A percentile compares a stretch with the other conserved stretches of the same genome.
phyloP scores from a whole-genome alignment of 2,113 vertebrate species.

The Cebus imitator region DNA sequence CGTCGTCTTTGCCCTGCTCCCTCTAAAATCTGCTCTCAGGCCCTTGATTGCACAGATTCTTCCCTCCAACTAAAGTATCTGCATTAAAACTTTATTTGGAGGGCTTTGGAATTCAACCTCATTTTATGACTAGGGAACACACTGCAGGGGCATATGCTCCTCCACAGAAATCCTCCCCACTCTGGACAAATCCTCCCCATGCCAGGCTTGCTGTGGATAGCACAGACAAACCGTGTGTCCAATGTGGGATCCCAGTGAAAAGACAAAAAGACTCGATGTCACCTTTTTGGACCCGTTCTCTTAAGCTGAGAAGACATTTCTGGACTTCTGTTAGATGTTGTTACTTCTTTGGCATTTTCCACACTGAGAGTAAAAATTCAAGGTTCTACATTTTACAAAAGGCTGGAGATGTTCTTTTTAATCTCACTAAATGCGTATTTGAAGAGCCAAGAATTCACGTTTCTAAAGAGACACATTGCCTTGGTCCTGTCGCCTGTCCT shows the following conservation, averaged over 20 bases:
- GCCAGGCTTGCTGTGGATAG: background rate
- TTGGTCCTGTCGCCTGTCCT: background rate
- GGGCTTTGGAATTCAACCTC: background rate
- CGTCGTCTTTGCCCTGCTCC: background rate
- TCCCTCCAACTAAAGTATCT: background rate
- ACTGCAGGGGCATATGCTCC: rapidly evolving
- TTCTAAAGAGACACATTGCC: background rate
- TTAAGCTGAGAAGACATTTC: background rate
- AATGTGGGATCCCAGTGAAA: background rate
- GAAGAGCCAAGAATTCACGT: background rate
- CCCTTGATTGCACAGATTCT: background rate
- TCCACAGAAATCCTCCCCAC: background rate
- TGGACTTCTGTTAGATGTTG: background rate
- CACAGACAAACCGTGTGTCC: background rate
- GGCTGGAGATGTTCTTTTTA: background rate
- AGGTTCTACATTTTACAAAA: background rate
- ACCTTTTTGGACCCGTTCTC: background rate
- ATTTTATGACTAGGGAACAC: background rate
- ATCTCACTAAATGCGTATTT: background rate
- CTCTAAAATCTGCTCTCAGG: background rate
- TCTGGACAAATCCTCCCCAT: background rate
- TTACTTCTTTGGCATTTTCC: background rate
- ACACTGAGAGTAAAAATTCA: background rate
- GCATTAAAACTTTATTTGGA: background rate
- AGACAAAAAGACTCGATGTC: background rate